Conservation (phyloP, 2,113 vertebrate species). For the Epinephelus cyanopodus region DNA sequence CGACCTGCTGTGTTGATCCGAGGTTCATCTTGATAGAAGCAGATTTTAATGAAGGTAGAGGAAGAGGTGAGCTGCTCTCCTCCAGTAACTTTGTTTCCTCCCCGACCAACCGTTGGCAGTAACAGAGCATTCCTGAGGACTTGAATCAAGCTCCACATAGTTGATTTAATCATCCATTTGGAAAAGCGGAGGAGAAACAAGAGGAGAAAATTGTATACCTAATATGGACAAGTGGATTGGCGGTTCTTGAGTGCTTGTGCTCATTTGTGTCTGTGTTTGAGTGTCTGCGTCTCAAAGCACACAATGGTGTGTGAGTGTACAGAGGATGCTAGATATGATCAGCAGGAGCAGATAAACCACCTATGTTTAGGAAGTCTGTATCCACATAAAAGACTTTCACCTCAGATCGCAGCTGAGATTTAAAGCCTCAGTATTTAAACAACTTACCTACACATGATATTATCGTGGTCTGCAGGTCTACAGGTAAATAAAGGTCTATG, state of each 20-base stretch:
- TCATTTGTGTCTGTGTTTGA: slow-evolving; percentile 66
- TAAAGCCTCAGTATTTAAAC: slow-evolving; percentile 26
- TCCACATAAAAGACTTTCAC: slow-evolving; percentile 67
- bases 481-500: background rate
- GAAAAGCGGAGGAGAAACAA: slow-evolving; percentile 83
- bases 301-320: slow-evolving; percentile 86
- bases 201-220: slow-evolving; percentile 92
- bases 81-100: slow-evolving; percentile 86
- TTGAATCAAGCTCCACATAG: slow-evolving; percentile 96
- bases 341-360: slow-evolving; percentile 72
- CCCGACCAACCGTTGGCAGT: slow-evolving; percentile 91
- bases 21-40: slow-evolving; percentile 49
- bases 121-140: slow-evolving; percentile 91
- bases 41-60: slow-evolving; percentile 63
- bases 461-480: background rate
- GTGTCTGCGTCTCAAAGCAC: slow-evolving; percentile 82
- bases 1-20: slow-evolving; percentile 30
- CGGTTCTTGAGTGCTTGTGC: slow-evolving; percentile 66
- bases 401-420: slow-evolving; percentile 49
- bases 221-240: slow-evolving; percentile 97
- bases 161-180: slow-evolving; percentile 97
- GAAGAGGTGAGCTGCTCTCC: slow-evolving; percentile 62
- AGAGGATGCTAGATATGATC: slow-evolving; percentile 73
- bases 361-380: slow-evolving; percentile 71
- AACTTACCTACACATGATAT: slow-evolving; percentile 9